Base-by-base conservation (phyloP, 2,113 vertebrate genomes). In the Mormyrus iriodes region DNA sequence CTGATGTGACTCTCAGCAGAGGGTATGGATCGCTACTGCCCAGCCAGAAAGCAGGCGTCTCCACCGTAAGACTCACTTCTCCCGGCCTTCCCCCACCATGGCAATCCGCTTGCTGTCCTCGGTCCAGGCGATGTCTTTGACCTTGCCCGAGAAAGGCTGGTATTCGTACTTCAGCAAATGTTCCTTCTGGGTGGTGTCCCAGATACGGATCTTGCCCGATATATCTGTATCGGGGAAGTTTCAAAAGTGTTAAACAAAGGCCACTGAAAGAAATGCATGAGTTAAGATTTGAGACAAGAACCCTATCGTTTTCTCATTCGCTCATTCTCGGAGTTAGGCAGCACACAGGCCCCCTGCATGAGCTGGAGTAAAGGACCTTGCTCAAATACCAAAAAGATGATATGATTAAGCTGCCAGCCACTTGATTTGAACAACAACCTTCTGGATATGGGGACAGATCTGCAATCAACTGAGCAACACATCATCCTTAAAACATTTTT, bases 101-200 rank as follows among this genome's bases (percentile, higher is more conserved):
- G 97, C 97, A 73, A 99, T 94, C 92, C 98, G 97, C 94, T 99
- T 98, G 94, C 97, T 99, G 89, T 99, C 98, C 93, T 97, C 97
- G 0, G 98, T 98, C 98, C 98, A 99, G 3, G 97, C 96, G 48
- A 99, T 97, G 93, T 99, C 98, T 94, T 98, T 98, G 92, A 99
- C 94, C 93, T 93, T 97, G 87, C 98, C 98, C 7, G 96, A 96
- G 87, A 99, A 96, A 0, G 98, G 98, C 94, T 97, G 97, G 92
- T 99, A 99, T 92, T 99, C 98, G 13, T 98, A 98, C 95, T 99
- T 99, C 69, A 99, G 93, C 73, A 99, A 85, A 91, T 99, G 98
- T 89, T 99, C 98, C 92, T 97, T 98, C 95, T 99, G 98, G 1
- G 97, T 99, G 19, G 98, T 99, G 94, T 99, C 98, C 98, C 98